A percentile compares a stretch with the other conserved stretches of the same genome.
Conservation (phyloP, 2,797 vertebrate species). For the Sternotherus odoratus region DNA sequence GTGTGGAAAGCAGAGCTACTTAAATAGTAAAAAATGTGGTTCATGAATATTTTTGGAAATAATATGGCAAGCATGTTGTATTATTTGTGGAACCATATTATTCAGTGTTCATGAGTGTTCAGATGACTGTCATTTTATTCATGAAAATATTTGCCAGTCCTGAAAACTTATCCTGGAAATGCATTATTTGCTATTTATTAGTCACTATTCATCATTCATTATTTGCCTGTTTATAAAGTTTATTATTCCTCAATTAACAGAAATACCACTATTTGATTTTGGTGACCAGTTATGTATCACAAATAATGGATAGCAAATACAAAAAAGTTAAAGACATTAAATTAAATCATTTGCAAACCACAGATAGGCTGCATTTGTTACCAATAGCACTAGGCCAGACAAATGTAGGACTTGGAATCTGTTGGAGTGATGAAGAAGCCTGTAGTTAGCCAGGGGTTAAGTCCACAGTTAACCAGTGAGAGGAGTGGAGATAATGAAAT, state of each 20-base stretch:
- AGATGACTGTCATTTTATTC: background rate
- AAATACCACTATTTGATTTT: background rate
- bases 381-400: background rate
- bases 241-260: background rate
- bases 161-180: background rate
- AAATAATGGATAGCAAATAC: background rate
- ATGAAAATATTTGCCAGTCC: background rate
- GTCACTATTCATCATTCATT: background rate
- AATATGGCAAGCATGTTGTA: background rate
- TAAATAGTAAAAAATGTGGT: background rate
- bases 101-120: background rate
- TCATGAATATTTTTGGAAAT: background rate
- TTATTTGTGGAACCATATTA: background rate
- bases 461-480: background rate
- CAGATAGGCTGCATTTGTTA: background rate
- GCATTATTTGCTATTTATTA: background rate
- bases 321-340: background rate
- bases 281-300: background rate
- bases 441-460: too few relatives aligned
- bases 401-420: background rate
- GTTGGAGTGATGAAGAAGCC: background rate
- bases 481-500: background rate
- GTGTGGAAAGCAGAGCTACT: background rate
- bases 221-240: background rate
- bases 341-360: background rate